Conservation (phyloP, 2,888 invertebrate genomes). For the Prosopocoilus inquinatus region DNA sequence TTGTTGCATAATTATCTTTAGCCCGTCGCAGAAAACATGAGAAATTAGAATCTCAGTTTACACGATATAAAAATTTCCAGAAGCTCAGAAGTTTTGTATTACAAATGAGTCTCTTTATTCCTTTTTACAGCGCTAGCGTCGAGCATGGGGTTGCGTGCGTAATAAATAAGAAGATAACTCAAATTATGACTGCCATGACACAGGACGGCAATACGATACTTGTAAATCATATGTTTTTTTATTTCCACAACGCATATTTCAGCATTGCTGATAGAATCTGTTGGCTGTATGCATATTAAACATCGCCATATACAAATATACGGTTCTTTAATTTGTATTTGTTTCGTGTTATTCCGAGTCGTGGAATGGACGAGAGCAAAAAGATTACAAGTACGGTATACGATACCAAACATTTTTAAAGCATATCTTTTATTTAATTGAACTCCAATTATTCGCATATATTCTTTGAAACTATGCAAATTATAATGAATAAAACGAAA, state of each 20-base stretch:
- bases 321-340: constrained; percentile 29
- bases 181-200: constrained; percentile 46
- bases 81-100: constrained; percentile 23
- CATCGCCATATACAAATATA: constrained; percentile 12
- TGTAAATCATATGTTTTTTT: constrained; percentile 41
- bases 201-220: constrained; percentile 43
- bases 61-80: constrained; percentile 9
- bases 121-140: neutral
- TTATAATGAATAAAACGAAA: too few species aligned
- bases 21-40: neutral
- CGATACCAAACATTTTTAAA: too few species aligned
- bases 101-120: constrained; percentile 14
- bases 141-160: constrained; percentile 31
- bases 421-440: too few species aligned
- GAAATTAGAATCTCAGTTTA: neutral
- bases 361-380: too few species aligned
- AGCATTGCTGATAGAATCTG: constrained; percentile 39
- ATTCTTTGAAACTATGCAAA: too few species aligned
- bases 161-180: constrained; percentile 47
- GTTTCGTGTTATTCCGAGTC: constrained; percentile 14
- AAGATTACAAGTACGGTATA: too few species aligned
- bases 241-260: constrained; percentile 32
- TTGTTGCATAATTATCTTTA: too few species aligned
- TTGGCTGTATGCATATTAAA: constrained; percentile 33
- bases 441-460: too few species aligned